phyloP scores from a whole-genome alignment of 1,140 invertebrate genomes.

The Mizuhopecten yessoensis region DNA sequence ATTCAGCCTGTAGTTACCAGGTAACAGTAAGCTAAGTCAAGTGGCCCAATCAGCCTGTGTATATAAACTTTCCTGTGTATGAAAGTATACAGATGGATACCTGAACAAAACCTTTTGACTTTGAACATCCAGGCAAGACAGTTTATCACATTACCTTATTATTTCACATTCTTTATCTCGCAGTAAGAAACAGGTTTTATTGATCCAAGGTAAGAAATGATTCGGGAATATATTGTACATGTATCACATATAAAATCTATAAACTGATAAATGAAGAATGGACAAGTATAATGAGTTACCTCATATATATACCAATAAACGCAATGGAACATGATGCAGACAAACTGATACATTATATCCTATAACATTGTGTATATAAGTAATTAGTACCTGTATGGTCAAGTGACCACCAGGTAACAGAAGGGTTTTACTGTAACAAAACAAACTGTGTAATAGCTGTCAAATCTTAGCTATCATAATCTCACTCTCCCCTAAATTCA shows the following conservation, averaged over 20 bases:
- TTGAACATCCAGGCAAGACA: no score
- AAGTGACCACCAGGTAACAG: not conserved
- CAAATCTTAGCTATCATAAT: constrained; percentile 35
- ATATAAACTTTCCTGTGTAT: no score
- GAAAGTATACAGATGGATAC: no score
- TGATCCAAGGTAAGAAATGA: not conserved
- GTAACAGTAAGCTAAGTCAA: no score
- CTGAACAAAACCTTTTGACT: no score
- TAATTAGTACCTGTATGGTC: no score
- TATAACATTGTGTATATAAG: no score
- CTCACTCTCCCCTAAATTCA: constrained; percentile 52
- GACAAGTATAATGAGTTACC: not conserved
- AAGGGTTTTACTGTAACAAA: not conserved
- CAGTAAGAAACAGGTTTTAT: not conserved
- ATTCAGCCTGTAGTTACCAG: no score
- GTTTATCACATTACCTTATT: no score
- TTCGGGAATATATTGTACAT: constrained; percentile 15
- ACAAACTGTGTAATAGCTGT: not conserved
- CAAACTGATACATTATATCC: not conserved
- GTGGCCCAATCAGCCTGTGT: no score
- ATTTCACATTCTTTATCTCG: no score
- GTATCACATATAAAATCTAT: constrained; percentile 27
- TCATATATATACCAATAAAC: not conserved
- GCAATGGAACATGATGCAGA: not conserved
- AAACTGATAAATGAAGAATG: not conserved